Conservation (phyloP, 2,888 invertebrate species). For the Mythimna albipuncta region DNA sequence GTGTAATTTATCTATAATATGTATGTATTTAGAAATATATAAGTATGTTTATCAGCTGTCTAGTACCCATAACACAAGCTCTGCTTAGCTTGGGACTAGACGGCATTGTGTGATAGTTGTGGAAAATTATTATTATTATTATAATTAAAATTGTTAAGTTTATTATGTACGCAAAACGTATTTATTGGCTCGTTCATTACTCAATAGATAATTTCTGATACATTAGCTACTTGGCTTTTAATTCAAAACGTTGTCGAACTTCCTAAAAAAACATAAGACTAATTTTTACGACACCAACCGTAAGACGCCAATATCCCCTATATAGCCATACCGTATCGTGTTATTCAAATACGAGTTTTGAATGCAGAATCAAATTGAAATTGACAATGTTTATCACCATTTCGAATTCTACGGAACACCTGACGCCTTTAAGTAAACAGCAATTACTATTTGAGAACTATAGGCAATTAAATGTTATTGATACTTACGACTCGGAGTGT, state of each 20-base stretch:
- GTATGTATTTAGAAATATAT: too few relatives aligned
- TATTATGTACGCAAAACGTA: too few relatives aligned
- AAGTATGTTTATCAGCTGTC: too few relatives aligned
- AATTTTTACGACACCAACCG: not conserved
- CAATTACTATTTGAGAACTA: constrained; percentile 49
- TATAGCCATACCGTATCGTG: constrained; percentile 7
- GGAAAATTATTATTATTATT: too few relatives aligned
- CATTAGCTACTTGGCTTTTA: not conserved
- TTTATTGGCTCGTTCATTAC: too few relatives aligned
- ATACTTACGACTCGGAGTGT: constrained; percentile 10
- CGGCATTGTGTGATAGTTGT: too few relatives aligned
- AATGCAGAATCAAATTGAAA: constrained; percentile 39
- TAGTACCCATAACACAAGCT: too few relatives aligned
- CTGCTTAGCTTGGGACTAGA: too few relatives aligned
- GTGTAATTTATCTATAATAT: too few relatives aligned
- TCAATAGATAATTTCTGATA: too few relatives aligned
- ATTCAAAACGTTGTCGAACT: not conserved
- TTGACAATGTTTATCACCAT: constrained; percentile 28
- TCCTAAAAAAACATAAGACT: not conserved
- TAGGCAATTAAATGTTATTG: constrained; percentile 33
- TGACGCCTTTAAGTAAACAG: constrained; percentile 42
- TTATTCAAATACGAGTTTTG: constrained; percentile 38
- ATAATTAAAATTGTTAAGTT: too few relatives aligned
- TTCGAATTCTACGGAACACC: constrained; percentile 40
- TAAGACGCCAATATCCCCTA: not conserved